Base-by-base conservation (phyloP, 1,140 invertebrate genomes). In the Adoxophyes honmai region DNA sequence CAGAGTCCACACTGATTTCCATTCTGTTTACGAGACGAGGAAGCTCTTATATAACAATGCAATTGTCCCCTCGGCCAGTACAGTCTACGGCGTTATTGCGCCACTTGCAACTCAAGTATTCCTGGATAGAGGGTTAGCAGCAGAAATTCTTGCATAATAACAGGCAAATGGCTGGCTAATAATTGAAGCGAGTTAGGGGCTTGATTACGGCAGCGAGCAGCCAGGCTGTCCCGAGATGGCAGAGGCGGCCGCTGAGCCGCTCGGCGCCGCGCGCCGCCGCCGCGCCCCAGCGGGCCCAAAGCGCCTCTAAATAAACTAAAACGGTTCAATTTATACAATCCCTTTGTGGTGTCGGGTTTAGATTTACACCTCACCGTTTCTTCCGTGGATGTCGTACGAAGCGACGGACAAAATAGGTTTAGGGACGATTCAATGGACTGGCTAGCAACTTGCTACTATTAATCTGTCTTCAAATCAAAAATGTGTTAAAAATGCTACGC, bases 31-130 rank as follows among this genome's bases (percentile, higher is more conserved):
- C 54, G 59, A 61, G 42, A 48, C 42, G 42, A 48, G 42, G 64
- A 56, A 59, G 59, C 55, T 51, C 52, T 57, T 58, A 55, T 51
- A 66, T 51, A 64, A 64, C 59, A 70, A 66, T 66, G 55, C 59
- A 70, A 63, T 66, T 57, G 56, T 59, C 42, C 48, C 52, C 48
- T 57, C 58, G 37, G 52, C 52, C 35, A 55, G 55, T 55, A 48
- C 33, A 38, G 55, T 33, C 52, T 42, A 57, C 52, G 37, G 15
- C 55, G 64, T 62, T 66, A 70, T 70, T 70, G 64, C 64, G 52
- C 52, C 56, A 38, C 48, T 60, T 63, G 42, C 35, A 54, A 55
- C 59, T 60, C 60, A 35, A 68, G 58, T 52, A 56, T 33, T 55
- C 54, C 55, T 44, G 52, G 66, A 60, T 66, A 57, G 60, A 59